These are phyloP conservation scores for Argyra leucocephala DNA, from an alignment of 2,888 invertebrate species.

Conservation along the genomic window DNA sequence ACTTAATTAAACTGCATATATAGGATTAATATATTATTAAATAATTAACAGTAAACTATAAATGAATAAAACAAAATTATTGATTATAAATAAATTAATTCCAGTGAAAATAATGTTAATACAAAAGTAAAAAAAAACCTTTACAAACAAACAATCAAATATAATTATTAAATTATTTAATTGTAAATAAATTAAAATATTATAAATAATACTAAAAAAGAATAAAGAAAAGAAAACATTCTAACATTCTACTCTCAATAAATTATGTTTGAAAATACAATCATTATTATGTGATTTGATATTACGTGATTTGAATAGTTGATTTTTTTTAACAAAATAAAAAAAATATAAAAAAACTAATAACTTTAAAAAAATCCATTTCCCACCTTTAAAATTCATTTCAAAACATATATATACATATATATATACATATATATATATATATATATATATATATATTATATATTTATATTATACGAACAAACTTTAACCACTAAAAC, in stretches of 20 bases:
- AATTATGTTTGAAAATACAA: neutral
- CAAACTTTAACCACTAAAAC: constrained; percentile 18
- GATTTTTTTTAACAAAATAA: neutral
- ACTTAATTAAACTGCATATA: too few species aligned
- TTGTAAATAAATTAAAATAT: neutral
- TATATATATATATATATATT: too few species aligned
- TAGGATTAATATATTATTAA: too few species aligned
- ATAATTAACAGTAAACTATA: too few species aligned
- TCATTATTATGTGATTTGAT: too few species aligned
- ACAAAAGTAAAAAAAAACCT: neutral
- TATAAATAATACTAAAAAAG: neutral
- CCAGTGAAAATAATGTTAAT: neutral
- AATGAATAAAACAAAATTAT: too few species aligned
- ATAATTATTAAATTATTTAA: neutral
- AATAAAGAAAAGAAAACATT: neutral
- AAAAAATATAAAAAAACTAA: neutral
- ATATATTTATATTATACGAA: too few species aligned
- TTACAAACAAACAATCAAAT: neutral
- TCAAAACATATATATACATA: neutral
- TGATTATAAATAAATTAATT: neutral
- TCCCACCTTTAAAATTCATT: constrained; percentile 6
- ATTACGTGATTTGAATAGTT: neutral
- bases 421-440: too few species aligned
- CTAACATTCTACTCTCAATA: neutral
- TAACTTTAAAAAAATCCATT: neutral